These are phyloP conservation scores for Cydia splendana DNA, from an alignment of 1,140 invertebrate species.

Conservation along the genomic window DNA sequence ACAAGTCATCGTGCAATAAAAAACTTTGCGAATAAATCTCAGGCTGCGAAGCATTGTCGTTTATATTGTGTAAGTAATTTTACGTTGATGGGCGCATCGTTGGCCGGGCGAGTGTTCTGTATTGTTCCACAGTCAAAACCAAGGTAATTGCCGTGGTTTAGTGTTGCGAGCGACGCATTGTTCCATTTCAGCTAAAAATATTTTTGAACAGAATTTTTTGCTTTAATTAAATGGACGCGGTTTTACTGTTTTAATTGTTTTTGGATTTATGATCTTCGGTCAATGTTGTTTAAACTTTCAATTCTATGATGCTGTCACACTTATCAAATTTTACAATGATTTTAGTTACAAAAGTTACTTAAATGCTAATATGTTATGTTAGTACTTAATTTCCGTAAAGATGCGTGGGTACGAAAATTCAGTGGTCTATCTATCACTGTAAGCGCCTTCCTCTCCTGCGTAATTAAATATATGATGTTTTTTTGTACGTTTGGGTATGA, in stretches of 20 bases:
- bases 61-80: slow-evolving; percentile 32
- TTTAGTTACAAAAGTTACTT: too few relatives aligned
- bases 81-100: slow-evolving; percentile 32
- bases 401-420: too few relatives aligned
- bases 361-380: too few relatives aligned
- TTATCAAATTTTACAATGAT: too few relatives aligned
- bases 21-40: slow-evolving; percentile 26
- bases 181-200: slow-evolving; percentile 24
- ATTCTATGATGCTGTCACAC: not conserved
- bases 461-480: too few relatives aligned
- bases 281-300: not conserved
- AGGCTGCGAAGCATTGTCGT: slow-evolving; percentile 16
- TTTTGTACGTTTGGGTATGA: too few relatives aligned
- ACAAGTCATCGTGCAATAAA: slow-evolving; percentile 20
- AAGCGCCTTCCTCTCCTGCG: too few relatives aligned
- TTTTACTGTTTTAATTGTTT: not conserved
- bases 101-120: slow-evolving; percentile 21
- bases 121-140: slow-evolving; percentile 30
- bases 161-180: slow-evolving; percentile 27
- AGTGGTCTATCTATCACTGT: too few relatives aligned
- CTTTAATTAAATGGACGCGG: slow-evolving; percentile 29
- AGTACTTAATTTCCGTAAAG: too few relatives aligned
- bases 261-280: not conserved
- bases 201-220: slow-evolving; percentile 9
- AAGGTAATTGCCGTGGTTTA: slow-evolving; percentile 33